Conservation (phyloP, 2,888 invertebrate genomes). For the Drosophila pegasa region DNA sequence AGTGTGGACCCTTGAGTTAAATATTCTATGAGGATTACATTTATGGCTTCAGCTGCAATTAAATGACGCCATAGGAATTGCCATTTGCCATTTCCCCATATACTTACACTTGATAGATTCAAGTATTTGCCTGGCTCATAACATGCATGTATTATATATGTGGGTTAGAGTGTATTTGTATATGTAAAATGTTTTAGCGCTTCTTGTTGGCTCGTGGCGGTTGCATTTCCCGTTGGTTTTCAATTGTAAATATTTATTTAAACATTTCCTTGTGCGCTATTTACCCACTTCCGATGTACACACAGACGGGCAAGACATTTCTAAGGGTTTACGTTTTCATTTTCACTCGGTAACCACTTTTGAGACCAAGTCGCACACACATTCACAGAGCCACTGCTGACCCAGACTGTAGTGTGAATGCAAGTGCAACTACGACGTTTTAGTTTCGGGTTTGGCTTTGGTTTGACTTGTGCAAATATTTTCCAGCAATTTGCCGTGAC, state of each 20-base stretch:
- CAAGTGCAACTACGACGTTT: slow-evolving; percentile 62
- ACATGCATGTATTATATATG: not conserved
- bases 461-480: slow-evolving; percentile 50
- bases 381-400: slow-evolving; percentile 39
- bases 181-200: slow-evolving; percentile 59
- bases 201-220: slow-evolving; percentile 60
- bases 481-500: slow-evolving; percentile 58
- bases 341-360: slow-evolving; percentile 68
- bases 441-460: slow-evolving; percentile 45
- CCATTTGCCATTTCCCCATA: slow-evolving; percentile 28
- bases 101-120: slow-evolving; percentile 7
- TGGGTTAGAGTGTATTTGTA: slow-evolving; percentile 15
- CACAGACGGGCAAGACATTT: slow-evolving; percentile 33
- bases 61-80: slow-evolving; percentile 45
- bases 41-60: slow-evolving; percentile 22
- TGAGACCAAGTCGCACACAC: slow-evolving; percentile 20
- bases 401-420: slow-evolving; percentile 63
- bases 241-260: slow-evolving; percentile 80
- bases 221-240: slow-evolving; percentile 72
- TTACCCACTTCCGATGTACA: slow-evolving; percentile 65
- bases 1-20: slow-evolving; percentile 44
- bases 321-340: slow-evolving; percentile 60
- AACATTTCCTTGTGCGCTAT: slow-evolving; percentile 70
- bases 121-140: slow-evolving; percentile 13
- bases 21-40: slow-evolving; percentile 30